Evolutionary conservation across 2,888 invertebrate genomes (phyloP), one percentile per base, ranked within the genome.

Genomic region (Geophilus truncorum): DNA sequence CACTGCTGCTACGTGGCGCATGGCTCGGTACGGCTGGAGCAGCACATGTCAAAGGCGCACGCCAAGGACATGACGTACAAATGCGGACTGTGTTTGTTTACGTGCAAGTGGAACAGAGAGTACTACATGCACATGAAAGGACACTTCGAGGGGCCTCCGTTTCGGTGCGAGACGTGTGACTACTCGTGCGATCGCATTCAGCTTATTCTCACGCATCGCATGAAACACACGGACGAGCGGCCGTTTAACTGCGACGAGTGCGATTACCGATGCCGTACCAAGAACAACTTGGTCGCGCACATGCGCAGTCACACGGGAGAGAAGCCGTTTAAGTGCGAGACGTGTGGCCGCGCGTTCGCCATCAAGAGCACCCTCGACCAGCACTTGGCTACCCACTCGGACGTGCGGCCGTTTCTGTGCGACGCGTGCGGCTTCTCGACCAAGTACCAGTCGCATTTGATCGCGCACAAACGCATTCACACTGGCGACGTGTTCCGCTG

Each of bases 381-480:
- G 81, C 91, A 91, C 85, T 85, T 89, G 84, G 87, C 89, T 62
- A 89, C 88, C 0, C 91, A 91, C 84, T 88, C 88, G 62, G 87
- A 88, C 76, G 89, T 89, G 81, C 89, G 91, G 82, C 90, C 89
- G n/a, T 89, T 90, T 83, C 87, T 89, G 0, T 92, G 92, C 85
- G 91, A 91, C 82, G 88, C 89, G n/a, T 92, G 92, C 86, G 91
- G 91, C 9, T 92, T 92, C 85, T 89, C 90, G 82, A 91, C 92
- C 45, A 91, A 91, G 85, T 91, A 90, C 85, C 88, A 91, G 83
- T 91, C 91, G 83, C 91, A 92, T 85, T 89, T 92, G 85, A 90
- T 91, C 76, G 89, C 90, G 15, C 92, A 92, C 85, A 90, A 90
- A 84, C 87, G 91, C 80, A 90, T 91, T 81, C 92, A 92, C 86